A percentile compares a stretch with the other conserved stretches of the same genome.
Evolutionary conservation across 1,140 invertebrate species (phyloP).

Genomic region (Tetragonula clypearis): DNA sequence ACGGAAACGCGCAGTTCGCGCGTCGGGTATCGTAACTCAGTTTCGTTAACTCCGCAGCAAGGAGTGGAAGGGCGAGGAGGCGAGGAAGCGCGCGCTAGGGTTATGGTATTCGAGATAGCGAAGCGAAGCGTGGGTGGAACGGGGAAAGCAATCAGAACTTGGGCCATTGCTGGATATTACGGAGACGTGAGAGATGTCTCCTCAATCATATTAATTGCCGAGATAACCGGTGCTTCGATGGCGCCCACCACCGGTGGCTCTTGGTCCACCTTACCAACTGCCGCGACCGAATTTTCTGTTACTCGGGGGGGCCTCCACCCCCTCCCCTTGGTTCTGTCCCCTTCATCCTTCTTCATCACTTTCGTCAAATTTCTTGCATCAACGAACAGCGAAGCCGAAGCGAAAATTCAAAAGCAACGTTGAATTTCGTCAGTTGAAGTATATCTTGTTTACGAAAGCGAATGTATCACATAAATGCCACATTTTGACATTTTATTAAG

Average conservation of each 20-base stretch:
- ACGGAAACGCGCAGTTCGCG: constrained; percentile 38
- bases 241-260: constrained; percentile 56
- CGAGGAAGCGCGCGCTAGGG: constrained; percentile 73
- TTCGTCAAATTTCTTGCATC: not conserved
- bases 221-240: constrained; percentile 80
- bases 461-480: too few species aligned
- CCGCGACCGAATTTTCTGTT: constrained; percentile 2
- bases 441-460: too few species aligned
- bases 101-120: constrained; percentile 79
- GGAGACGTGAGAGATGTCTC: constrained; percentile 81
- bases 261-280: constrained; percentile 43
- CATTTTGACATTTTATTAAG: too few species aligned
- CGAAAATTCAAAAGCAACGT: too few species aligned
- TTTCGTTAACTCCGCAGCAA: constrained; percentile 68
- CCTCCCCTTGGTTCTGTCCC: not conserved
- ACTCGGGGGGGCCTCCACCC: too few species aligned
- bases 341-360: not conserved
- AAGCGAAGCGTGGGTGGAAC: constrained; percentile 71
- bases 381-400: not conserved
- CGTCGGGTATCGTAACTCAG: constrained; percentile 66
- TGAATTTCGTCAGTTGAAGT: too few species aligned
- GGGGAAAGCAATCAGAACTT: constrained; percentile 82
- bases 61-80: constrained; percentile 57
- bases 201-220: constrained; percentile 82
- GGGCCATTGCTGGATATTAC: constrained; percentile 82